Conservation (phyloP, 2,888 invertebrate species). For the Heteromurus nitidus region DNA sequence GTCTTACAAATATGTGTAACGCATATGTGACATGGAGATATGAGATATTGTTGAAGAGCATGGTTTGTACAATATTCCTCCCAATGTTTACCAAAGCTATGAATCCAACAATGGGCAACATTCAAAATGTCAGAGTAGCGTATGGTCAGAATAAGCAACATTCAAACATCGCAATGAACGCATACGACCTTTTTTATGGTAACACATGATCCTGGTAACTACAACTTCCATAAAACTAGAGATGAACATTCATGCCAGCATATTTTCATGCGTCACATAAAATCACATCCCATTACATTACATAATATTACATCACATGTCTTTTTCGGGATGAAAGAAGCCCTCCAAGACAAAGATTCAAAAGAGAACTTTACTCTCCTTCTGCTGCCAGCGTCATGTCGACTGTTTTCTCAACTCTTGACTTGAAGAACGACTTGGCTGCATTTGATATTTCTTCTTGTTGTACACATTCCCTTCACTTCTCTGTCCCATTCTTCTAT, state of each 20-base stretch:
- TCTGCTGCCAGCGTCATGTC: constrained; percentile 41
- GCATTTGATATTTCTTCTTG: not conserved
- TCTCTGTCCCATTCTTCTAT: constrained; percentile 12
- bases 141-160: too few relatives aligned
- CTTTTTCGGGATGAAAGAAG: constrained; percentile 35
- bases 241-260: too few relatives aligned
- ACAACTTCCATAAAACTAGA: constrained; percentile 29
- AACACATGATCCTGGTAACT: not conserved
- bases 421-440: constrained; percentile 40
- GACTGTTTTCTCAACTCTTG: constrained; percentile 41
- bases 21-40: too few relatives aligned
- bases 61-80: too few relatives aligned
- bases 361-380: too few relatives aligned
- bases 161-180: too few relatives aligned
- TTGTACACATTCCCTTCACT: too few relatives aligned
- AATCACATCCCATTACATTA: constrained; percentile 57
- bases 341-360: not conserved
- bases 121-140: too few relatives aligned
- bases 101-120: too few relatives aligned
- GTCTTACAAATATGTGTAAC: too few relatives aligned
- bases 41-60: too few relatives aligned
- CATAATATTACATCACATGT: constrained; percentile 39
- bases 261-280: constrained; percentile 49
- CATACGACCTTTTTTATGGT: constrained; percentile 28
- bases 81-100: too few relatives aligned